A percentile compares a stretch with the other conserved stretches of the same genome.
Conservation (phyloP, 1,140 invertebrate genomes). For the Trichonephila clavipes region DNA sequence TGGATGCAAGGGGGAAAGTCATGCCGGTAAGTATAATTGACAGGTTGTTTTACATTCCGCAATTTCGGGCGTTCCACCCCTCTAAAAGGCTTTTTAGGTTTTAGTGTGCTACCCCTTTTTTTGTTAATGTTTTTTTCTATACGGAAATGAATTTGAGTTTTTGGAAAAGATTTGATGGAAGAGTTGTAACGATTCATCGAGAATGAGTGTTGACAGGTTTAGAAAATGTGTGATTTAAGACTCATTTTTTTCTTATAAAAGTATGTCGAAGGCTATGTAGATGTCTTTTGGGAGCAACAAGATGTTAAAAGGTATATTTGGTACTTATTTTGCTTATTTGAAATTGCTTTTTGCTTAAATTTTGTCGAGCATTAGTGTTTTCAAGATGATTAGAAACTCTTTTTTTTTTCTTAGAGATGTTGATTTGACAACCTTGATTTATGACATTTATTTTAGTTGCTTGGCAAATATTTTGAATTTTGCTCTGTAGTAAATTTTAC, state of each 20-base stretch:
- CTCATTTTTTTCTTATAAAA: neutral
- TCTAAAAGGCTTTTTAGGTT: conserved; percentile 58
- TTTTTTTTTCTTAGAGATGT: too few species aligned
- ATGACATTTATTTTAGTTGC: too few species aligned
- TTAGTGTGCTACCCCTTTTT: neutral
- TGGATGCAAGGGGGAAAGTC: neutral
- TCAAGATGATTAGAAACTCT: too few species aligned
- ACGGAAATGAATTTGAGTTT: neutral
- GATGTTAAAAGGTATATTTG: neutral
- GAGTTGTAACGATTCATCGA: neutral
- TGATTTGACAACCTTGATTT: too few species aligned
- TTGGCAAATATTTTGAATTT: too few species aligned
- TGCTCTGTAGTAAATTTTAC: too few species aligned
- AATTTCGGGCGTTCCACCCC: conserved; percentile 25
- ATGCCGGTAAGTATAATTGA: conserved; percentile 68
- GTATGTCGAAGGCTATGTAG: neutral
- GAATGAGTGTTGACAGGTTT: neutral
- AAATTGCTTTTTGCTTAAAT: too few species aligned
- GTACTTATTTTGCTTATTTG: too few species aligned
- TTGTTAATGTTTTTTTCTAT: conserved; percentile 37
- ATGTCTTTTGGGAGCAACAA: neutral
- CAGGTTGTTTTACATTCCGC: conserved; percentile 76
- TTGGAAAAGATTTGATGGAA: neutral
- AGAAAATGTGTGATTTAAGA: conserved; percentile 10
- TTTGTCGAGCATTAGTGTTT: too few species aligned